Conservation (phyloP, 2,888 invertebrate genomes). For the Automeris io region DNA sequence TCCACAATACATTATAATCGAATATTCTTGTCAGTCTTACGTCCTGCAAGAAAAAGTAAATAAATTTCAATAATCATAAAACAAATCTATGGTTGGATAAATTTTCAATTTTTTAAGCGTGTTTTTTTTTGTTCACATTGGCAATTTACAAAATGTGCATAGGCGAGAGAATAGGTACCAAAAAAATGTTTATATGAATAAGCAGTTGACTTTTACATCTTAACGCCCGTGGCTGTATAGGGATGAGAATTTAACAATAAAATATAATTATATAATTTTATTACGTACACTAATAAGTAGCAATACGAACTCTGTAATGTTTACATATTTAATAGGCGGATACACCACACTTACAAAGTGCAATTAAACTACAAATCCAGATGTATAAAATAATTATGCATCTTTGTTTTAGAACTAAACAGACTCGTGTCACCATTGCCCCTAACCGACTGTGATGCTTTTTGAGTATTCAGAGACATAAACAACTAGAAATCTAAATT, state of each 20-base stretch:
- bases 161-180: no score
- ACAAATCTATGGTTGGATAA: no score
- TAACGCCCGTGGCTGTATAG: slow-evolving; percentile 34
- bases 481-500: slow-evolving; percentile 24
- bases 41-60: slow-evolving; percentile 41
- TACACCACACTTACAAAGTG: slow-evolving; percentile 73
- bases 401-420: slow-evolving; percentile 64
- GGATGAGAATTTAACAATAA: slow-evolving; percentile 53
- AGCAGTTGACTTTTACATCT: slow-evolving; percentile 30
- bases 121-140: no score
- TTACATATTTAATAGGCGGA: slow-evolving; percentile 76
- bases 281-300: slow-evolving; percentile 71
- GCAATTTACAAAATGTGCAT: no score
- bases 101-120: no score
- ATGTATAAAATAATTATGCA: slow-evolving; percentile 73
- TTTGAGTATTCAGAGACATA: slow-evolving; percentile 55
- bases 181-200: slow-evolving; percentile 11
- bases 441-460: slow-evolving; percentile 63
- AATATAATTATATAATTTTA: slow-evolving; percentile 59
- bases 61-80: no score
- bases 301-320: slow-evolving; percentile 68
- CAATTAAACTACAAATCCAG: slow-evolving; percentile 72
- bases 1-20: slow-evolving; percentile 39
- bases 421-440: slow-evolving; percentile 47
- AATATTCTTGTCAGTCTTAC: slow-evolving; percentile 59